Percentiles rank a stretch among this genome's conserved stretches.
These are phyloP conservation scores for Amphiprion percula DNA, from an alignment of 2,113 vertebrate genomes.

Conservation along the genomic window DNA sequence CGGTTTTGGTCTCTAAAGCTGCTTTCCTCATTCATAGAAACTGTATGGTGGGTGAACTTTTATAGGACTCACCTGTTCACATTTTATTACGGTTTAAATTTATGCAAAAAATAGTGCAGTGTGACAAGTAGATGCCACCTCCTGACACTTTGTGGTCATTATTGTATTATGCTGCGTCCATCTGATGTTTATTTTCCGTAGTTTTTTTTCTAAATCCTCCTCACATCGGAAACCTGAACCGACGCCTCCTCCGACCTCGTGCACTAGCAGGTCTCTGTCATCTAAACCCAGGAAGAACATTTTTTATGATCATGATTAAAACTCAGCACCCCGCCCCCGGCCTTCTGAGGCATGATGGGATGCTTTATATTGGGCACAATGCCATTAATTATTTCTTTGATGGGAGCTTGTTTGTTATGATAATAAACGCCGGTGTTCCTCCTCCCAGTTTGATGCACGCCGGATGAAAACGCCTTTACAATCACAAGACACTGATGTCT, in stretches of 20 bases:
- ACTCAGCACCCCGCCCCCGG: constrained; percentile 66
- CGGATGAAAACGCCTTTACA: constrained; percentile 68
- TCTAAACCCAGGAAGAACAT: constrained; percentile 80
- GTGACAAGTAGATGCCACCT: no score
- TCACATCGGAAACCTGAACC: neutral
- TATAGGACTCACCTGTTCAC: no score
- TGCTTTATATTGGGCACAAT: constrained; percentile 93
- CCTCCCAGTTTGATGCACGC: constrained; percentile 59
- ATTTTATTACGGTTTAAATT: no score
- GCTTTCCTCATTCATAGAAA: no score
- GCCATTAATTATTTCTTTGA: constrained; percentile 96
- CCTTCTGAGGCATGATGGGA: constrained; percentile 91
- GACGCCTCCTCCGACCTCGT: neutral
- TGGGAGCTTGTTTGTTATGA: constrained; percentile 93
- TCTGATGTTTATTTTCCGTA: no score
- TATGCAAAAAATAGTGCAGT: no score
- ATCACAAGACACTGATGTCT: constrained; percentile 49
- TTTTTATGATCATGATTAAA: constrained; percentile 93
- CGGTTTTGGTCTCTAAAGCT: no score
- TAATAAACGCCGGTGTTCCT: constrained; percentile 77
- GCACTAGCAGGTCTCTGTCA: constrained; percentile 14
- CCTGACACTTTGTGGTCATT: no score
- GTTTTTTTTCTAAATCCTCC: no score
- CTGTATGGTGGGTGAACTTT: no score
- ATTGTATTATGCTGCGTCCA: no score